Conservation (phyloP, 2,888 invertebrate species). For the Suillia variegata region DNA sequence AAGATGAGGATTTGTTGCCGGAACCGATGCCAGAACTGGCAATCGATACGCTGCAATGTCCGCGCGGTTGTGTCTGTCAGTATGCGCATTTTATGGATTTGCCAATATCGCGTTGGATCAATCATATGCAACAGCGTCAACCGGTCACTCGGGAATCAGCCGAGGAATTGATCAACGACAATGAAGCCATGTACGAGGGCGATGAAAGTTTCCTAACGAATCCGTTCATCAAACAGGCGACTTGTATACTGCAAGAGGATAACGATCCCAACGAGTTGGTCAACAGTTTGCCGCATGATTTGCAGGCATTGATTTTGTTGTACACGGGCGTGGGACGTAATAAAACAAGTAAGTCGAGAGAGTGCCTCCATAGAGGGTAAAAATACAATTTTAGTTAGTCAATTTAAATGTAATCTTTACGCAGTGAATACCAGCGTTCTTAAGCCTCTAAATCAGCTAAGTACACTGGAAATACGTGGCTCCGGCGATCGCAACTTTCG, state of each 20-base stretch:
- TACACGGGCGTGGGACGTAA: constrained; percentile 62
- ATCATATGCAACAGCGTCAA: constrained; percentile 40
- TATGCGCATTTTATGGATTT: constrained; percentile 65
- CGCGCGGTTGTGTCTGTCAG: constrained; percentile 65
- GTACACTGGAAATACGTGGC: constrained; percentile 69
- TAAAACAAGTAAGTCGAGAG: constrained; percentile 44
- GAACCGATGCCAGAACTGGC: constrained; percentile 33
- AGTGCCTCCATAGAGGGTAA: too few relatives aligned
- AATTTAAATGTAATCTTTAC: constrained; percentile 4
- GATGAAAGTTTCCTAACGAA: constrained; percentile 59
- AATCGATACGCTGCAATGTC: constrained; percentile 58
- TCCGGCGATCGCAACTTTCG: constrained; percentile 60
- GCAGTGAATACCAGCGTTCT: constrained; percentile 56
- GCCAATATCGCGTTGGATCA: constrained; percentile 64
- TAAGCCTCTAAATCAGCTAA: constrained; percentile 60
- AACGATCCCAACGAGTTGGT: constrained; percentile 60
- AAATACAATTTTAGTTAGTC: neutral
- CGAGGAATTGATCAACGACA: constrained; percentile 38
- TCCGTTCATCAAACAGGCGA: constrained; percentile 63
- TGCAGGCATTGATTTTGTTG: constrained; percentile 65
- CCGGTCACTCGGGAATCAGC: constrained; percentile 13
- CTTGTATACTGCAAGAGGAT: constrained; percentile 64
- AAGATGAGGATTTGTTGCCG: neutral
- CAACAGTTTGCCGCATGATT: constrained; percentile 61
- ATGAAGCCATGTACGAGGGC: constrained; percentile 57